These are phyloP conservation scores for Pogonocichla stellata DNA, from an alignment of 2,113 vertebrate species.

Conservation along the genomic window DNA sequence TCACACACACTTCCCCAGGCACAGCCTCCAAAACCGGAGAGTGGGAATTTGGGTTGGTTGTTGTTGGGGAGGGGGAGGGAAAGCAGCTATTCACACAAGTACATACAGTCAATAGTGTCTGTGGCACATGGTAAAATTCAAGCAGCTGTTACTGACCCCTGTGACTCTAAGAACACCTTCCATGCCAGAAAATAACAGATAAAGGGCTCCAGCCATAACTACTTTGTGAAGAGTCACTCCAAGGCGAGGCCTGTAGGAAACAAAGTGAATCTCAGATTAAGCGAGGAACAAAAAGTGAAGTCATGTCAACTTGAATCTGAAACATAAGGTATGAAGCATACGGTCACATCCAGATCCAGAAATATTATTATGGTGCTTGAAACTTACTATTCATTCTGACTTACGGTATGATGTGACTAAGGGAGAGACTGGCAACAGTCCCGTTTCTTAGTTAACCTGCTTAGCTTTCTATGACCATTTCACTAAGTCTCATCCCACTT, in stretches of 20 bases:
- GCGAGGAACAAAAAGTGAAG: background rate
- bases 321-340: background rate
- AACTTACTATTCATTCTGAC: background rate
- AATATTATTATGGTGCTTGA: background rate
- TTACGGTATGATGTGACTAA: background rate
- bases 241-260: slow-evolving; percentile 83
- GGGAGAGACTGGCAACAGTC: background rate
- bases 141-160: slow-evolving; percentile 81
- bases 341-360: background rate
- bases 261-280: slow-evolving; percentile 18
- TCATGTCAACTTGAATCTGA: background rate
- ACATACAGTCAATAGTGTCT: background rate
- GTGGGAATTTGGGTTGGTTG: background rate
- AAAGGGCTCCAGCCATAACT: slow-evolving; percentile 88
- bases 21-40: background rate
- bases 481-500: background rate
- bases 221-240: slow-evolving; percentile 92
- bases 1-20: background rate
- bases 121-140: background rate
- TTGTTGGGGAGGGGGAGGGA: background rate
- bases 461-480: background rate
- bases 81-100: background rate
- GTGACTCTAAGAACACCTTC: slow-evolving; percentile 94
- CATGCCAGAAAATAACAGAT: slow-evolving; percentile 92
- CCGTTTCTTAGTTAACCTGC: background rate